Evolutionary conservation across 2,888 invertebrate species (phyloP).

Genomic region (Chymomyza caudatula): DNA sequence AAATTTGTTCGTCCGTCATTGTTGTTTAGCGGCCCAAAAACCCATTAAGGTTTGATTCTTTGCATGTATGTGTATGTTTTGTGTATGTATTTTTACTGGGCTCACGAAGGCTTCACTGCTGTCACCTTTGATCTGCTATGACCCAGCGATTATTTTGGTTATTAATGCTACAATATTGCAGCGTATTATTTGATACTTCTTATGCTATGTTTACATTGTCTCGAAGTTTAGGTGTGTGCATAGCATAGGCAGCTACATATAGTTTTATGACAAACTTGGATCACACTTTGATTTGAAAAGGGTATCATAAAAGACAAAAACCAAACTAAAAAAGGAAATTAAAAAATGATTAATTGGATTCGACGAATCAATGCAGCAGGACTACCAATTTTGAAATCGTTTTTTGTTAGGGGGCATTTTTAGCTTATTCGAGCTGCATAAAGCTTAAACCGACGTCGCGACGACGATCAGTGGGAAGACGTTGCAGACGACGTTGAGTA

Average conservation of each 20-base stretch:
- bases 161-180: background rate
- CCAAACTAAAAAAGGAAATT: constrained; percentile 12
- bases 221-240: background rate
- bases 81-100: background rate
- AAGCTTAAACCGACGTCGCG: background rate
- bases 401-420: background rate
- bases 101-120: background rate
- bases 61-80: constrained; percentile 9
- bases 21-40: constrained; percentile 38
- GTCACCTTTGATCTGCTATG: background rate
- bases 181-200: background rate
- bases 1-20: constrained; percentile 69
- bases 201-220: background rate
- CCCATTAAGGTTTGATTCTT: constrained; percentile 54
- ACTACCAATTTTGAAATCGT: constrained; percentile 26
- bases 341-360: constrained; percentile 52
- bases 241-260: background rate
- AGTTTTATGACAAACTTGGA: background rate
- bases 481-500: constrained; percentile 1
- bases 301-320: background rate
- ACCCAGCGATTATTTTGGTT: background rate
- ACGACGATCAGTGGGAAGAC: constrained; percentile 8
- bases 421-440: too few relatives aligned
- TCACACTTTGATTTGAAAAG: background rate
- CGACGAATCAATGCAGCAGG: constrained; percentile 40